Evolutionary conservation across 2,113 vertebrate genomes (phyloP).

Genomic region (Tauraco erythrolophus): DNA sequence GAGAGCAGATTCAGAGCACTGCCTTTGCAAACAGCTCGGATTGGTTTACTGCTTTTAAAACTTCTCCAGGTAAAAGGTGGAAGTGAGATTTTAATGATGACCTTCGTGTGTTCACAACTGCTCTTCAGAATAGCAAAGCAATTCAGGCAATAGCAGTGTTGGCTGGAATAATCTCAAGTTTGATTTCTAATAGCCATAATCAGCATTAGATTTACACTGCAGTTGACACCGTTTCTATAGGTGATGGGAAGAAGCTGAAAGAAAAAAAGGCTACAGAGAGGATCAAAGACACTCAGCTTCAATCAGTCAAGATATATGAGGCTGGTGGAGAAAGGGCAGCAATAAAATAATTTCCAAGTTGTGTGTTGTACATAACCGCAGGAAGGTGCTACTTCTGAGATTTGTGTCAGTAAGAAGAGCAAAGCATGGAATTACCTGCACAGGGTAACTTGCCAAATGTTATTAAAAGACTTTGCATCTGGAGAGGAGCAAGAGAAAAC

Average conservation of each 20-base stretch:
- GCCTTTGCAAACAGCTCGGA: not conserved
- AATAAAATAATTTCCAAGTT: not conserved
- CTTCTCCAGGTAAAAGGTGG: not conserved
- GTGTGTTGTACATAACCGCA: not conserved
- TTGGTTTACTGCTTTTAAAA: not conserved
- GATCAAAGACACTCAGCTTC: not conserved
- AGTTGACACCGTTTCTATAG: not conserved
- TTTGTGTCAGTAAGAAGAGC: not conserved
- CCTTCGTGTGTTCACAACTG: not conserved
- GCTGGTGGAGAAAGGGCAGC: not conserved
- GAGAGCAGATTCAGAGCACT: not conserved
- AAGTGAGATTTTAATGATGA: not conserved
- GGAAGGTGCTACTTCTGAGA: not conserved
- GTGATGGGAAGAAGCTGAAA: not conserved
- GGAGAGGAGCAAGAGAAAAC: not conserved
- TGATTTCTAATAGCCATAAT: not conserved
- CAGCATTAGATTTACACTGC: not conserved
- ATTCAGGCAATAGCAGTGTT: not conserved
- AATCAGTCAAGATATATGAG: not conserved
- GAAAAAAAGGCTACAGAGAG: not conserved
- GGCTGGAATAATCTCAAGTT: not conserved
- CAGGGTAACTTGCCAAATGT: not conserved
- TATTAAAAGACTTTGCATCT: not conserved
- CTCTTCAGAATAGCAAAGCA: not conserved
- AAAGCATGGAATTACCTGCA: not conserved